These are phyloP conservation scores for Anoplopoma fimbria DNA, from an alignment of 2,113 vertebrate genomes.

Conservation along the genomic window DNA sequence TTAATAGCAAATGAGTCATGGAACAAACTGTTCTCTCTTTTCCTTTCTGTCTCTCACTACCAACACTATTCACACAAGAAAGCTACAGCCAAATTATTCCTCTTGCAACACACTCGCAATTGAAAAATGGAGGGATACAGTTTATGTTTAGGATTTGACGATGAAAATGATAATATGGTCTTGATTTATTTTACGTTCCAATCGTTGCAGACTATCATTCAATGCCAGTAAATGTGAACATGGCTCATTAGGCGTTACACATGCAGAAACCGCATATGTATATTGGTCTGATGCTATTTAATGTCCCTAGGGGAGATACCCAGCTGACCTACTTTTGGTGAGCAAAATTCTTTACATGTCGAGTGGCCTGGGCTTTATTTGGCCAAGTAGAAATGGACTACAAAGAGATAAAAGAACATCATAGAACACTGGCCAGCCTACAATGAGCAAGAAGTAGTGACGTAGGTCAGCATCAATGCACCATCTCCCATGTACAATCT, in stretches of 20 bases:
- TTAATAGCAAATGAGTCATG: slow-evolving; percentile 67
- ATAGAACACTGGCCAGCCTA: slow-evolving; percentile 11
- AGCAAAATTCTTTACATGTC: slow-evolving; percentile 76
- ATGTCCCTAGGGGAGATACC: slow-evolving; percentile 78
- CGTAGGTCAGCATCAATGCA: slow-evolving; percentile 13
- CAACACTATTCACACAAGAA: slow-evolving; percentile 25
- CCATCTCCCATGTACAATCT: slow-evolving; percentile 3
- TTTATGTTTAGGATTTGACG: not conserved
- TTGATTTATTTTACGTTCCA: not conserved
- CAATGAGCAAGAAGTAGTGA: slow-evolving; percentile 10
- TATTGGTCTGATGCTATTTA: slow-evolving; percentile 66
- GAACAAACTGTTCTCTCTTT: slow-evolving; percentile 56
- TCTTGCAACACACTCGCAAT: slow-evolving; percentile 3
- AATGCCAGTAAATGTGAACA: slow-evolving; percentile 26
- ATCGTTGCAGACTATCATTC: slow-evolving; percentile 6
- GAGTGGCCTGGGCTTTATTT: slow-evolving; percentile 61
- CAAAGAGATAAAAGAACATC: slow-evolving; percentile 43
- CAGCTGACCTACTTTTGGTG: slow-evolving; percentile 84
- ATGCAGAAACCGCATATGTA: slow-evolving; percentile 69
- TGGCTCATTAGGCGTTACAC: slow-evolving; percentile 67
- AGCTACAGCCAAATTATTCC: slow-evolving; percentile 10
- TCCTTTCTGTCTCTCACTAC: slow-evolving; percentile 37
- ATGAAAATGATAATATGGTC: slow-evolving; percentile 1
- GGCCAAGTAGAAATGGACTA: slow-evolving; percentile 31
- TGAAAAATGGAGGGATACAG: not conserved